Base-by-base conservation (phyloP, 1,140 invertebrate genomes). In the Asobara japonica region DNA sequence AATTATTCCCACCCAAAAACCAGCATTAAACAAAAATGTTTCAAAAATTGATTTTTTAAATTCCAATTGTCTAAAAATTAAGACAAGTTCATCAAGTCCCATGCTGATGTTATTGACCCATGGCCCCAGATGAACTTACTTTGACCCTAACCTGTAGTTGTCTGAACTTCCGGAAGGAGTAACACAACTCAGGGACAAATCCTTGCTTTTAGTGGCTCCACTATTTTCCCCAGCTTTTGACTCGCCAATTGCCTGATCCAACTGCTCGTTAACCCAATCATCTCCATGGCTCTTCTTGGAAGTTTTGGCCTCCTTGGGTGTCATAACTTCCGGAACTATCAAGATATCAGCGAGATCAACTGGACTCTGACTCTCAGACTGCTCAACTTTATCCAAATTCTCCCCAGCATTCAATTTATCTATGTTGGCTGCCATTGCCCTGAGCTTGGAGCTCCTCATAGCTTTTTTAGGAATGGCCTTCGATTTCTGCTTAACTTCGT, bases 401-500 rank as follows among this genome's bases (percentile, higher is more conserved):
- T 73, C 78, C 13, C 30, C 36, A 27, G 77, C 69, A 11, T 76
- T 62, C 22, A 71, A 31, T 65, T 80, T 83, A 20, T 81, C 84
- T 38, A 87, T 81, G 61, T 85, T 87, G 7, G 84, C 85, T 7
- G 82, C 86, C 86, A 87, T 87, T 0, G 86, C 86, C 1, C 79
- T 79, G 0, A 87, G 79, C 31, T 87, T 87, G 0, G 86, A 85
- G 45, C 85, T 87, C 51, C 83, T 80, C 11, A 84, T 65, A 18
- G 83, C 80, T 1, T 82, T 81, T 0, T 81, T 0, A 7, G 86
- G 85, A n/a, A 87, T 62, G 3, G 83, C 75, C 16, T 85, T 86
- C 1, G 75, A n/a, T 31, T 33, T 66, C 13, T 36, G 33, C 18
- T 71, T 75, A 6, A 16, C 31, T 20, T 69, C 30, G n/a, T 33